Evolutionary conservation across 2,113 vertebrate genomes (phyloP).

Genomic region (Lethenteron reissneri): DNA sequence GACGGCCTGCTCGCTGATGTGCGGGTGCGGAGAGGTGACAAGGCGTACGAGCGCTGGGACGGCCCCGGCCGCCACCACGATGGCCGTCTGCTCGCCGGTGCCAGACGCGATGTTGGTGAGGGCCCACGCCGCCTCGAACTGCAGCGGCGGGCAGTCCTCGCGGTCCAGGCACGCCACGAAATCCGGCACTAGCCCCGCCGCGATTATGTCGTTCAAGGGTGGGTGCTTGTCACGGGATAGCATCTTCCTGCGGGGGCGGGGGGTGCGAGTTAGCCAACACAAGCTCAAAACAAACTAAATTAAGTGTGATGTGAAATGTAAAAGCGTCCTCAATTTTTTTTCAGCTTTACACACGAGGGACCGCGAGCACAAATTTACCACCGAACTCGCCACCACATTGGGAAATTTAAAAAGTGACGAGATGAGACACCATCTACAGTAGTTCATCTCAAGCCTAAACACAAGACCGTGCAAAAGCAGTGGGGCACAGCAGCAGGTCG

Average conservation of each 20-base stretch:
- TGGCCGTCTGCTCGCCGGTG: constrained; percentile 51
- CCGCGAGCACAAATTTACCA: neutral
- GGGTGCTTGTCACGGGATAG: constrained; percentile 79
- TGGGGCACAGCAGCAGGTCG: too few species aligned
- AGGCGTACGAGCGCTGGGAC: constrained; percentile 55
- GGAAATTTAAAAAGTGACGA: neutral
- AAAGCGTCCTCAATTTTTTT: neutral
- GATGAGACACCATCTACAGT: too few species aligned
- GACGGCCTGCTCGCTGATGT: constrained; percentile 71
- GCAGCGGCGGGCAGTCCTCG: constrained; percentile 49
- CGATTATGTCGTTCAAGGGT: constrained; percentile 51
- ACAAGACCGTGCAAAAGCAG: too few species aligned
- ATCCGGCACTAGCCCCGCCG: constrained; percentile 44
- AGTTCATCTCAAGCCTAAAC: too few species aligned
- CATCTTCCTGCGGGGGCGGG: constrained; percentile 37
- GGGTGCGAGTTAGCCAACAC: neutral
- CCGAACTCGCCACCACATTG: neutral
- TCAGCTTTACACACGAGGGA: neutral
- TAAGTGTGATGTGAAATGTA: neutral
- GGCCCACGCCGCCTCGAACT: constrained; percentile 76
- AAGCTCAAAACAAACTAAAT: neutral
- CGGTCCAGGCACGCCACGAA: constrained; percentile 45
- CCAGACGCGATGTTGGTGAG: constrained; percentile 81
- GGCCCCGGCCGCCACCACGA: constrained; percentile 57
- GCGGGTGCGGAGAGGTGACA: constrained; percentile 41